Evolutionary conservation across 1,140 invertebrate species (phyloP).

Genomic region (Dinoponera quadriceps): DNA sequence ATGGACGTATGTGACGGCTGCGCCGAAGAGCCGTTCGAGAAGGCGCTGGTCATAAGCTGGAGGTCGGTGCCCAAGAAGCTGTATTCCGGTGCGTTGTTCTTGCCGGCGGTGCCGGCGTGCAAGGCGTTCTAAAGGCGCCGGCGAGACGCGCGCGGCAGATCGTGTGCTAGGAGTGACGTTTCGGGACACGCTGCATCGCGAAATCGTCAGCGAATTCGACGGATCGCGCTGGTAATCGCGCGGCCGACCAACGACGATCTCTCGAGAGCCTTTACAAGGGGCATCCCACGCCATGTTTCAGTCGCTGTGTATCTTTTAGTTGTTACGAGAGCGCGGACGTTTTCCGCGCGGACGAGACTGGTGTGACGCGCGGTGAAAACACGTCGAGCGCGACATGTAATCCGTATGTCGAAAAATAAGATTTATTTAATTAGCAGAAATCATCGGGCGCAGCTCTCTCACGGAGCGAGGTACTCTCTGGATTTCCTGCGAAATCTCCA

Average conservation of each 20-base stretch:
- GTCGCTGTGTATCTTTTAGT: conserved; percentile 40
- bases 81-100: conserved; percentile 90
- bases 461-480: too few species aligned
- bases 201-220: conserved; percentile 24
- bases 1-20: conserved; percentile 92
- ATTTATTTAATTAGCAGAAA: conserved; percentile 16
- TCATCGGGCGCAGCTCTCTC: too few species aligned
- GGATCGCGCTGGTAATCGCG: neutral
- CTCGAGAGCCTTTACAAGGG: conserved; percentile 24
- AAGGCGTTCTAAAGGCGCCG: conserved; percentile 88
- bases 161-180: neutral
- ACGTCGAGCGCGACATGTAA: neutral
- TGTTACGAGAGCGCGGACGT: conserved; percentile 16
- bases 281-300: conserved; percentile 50
- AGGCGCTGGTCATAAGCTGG: conserved; percentile 91
- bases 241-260: conserved; percentile 28
- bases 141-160: neutral
- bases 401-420: neutral
- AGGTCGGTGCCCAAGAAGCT: conserved; percentile 90
- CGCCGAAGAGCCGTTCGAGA: conserved; percentile 90
- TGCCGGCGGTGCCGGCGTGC: conserved; percentile 89
- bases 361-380: neutral
- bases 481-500: too few species aligned
- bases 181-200: conserved; percentile 12
- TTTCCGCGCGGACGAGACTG: neutral